phyloP scores from a whole-genome alignment of 2,797 vertebrate genomes.

The Fistularia commersonii region DNA sequence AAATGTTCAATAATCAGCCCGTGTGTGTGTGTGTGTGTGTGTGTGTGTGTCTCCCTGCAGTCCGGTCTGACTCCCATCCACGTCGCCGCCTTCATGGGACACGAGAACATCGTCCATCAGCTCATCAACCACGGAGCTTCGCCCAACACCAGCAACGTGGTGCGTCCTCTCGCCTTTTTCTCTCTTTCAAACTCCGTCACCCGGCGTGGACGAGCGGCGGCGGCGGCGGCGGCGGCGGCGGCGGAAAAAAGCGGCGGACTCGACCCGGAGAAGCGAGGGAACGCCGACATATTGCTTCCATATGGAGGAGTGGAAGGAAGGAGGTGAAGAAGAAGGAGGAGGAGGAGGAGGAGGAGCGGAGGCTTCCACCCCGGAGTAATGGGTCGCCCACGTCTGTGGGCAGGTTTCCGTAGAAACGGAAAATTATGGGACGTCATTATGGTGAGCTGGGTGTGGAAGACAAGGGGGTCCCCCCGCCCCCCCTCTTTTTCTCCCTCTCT shows the following conservation, averaged over 20 bases:
- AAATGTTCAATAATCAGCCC: no score
- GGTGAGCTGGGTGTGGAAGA: conserved; percentile 47
- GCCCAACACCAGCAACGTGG: conserved; percentile 86
- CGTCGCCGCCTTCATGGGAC: conserved; percentile 99
- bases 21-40: conserved; percentile 6
- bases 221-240: not conserved
- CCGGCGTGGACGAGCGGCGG: no score
- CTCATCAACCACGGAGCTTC: conserved; percentile 93
- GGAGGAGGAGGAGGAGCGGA: conserved; percentile 1
- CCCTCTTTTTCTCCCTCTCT: conserved; percentile 5
- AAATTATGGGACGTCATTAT: conserved; percentile 56
- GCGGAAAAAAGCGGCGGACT: no score
- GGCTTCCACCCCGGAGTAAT: conserved; percentile 50
- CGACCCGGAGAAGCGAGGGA: no score
- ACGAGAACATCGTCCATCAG: conserved; percentile 96
- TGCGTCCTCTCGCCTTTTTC: conserved; percentile 50
- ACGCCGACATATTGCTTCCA: conserved; percentile 10
- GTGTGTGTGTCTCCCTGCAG: conserved; percentile 57
- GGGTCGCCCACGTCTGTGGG: conserved; percentile 66
- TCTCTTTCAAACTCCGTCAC: no score
- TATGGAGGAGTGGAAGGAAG: conserved; percentile 1
- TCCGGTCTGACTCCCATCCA: conserved; percentile 98
- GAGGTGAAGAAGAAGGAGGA: not conserved
- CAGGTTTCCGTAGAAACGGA: conserved; percentile 65
- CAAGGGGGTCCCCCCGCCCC: conserved; percentile 24